Evolutionary conservation across 2,888 invertebrate species (phyloP).

Genomic region (Anorthoa munda): DNA sequence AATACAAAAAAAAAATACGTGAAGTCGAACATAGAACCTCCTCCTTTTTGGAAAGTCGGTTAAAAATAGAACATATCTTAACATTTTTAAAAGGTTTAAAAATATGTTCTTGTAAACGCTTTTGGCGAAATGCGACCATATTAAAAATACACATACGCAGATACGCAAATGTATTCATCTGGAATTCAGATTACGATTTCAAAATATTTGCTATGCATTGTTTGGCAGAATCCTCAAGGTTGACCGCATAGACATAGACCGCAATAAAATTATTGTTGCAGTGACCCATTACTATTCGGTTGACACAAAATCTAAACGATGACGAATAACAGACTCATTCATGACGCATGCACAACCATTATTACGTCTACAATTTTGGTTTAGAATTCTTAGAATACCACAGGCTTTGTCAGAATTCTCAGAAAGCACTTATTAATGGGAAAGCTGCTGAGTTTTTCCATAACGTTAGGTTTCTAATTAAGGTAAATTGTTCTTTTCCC

Average conservation of each 20-base stretch:
- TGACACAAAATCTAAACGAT: not conserved
- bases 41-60: no score
- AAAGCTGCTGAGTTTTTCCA: not conserved
- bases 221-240: not conserved
- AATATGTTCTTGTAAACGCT: no score
- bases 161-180: no score
- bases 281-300: not conserved
- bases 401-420: not conserved
- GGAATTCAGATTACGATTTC: no score
- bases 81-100: no score
- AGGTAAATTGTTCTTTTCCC: not conserved
- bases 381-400: constrained; percentile 10
- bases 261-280: not conserved
- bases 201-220: no score
- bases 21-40: no score
- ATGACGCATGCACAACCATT: constrained; percentile 7
- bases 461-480: not conserved
- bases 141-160: no score
- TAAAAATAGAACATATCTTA: no score
- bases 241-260: not conserved
- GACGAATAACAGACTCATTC: constrained; percentile 18
- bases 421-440: constrained; percentile 16
- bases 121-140: no score
- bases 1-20: no score
- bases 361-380: not conserved